These are phyloP conservation scores for Drosophila pseudoobscura DNA, from an alignment of 1,140 invertebrate genomes.

Conservation along the genomic window DNA sequence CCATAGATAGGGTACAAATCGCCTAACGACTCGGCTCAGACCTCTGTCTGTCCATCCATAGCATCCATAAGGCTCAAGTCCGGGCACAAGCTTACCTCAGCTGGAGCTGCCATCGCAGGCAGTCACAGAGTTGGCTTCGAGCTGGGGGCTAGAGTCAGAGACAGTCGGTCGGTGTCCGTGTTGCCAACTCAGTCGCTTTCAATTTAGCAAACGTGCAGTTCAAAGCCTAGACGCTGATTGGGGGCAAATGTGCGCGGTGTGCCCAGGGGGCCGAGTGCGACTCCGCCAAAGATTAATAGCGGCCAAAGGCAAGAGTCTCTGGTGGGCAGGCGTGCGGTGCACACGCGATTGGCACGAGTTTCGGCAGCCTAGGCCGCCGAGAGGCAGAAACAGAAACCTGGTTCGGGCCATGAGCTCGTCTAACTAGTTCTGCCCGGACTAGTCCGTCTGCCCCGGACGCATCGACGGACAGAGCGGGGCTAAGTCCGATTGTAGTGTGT, in stretches of 20 bases:
- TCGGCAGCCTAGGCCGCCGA: slow-evolving; percentile 28
- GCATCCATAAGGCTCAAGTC: slow-evolving; percentile 61
- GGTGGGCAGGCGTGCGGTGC: slow-evolving; percentile 71
- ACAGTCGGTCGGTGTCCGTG: slow-evolving; percentile 30
- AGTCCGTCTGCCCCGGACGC: background rate
- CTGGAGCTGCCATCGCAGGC: slow-evolving; percentile 26
- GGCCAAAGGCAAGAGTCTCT: slow-evolving; percentile 52
- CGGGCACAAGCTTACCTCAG: slow-evolving; percentile 59
- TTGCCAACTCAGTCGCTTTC: slow-evolving; percentile 71
- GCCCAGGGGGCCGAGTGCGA: slow-evolving; percentile 34
- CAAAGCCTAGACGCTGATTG: slow-evolving; percentile 77
- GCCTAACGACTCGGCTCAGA: slow-evolving; percentile 14
- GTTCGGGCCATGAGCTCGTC: slow-evolving; percentile 54
- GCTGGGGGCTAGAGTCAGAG: slow-evolving; percentile 1
- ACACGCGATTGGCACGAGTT: slow-evolving; percentile 83
- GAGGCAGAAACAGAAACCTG: slow-evolving; percentile 21
- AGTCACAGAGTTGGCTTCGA: slow-evolving; percentile 21
- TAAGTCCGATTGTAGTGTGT: slow-evolving; percentile 41
- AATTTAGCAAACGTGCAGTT: slow-evolving; percentile 81
- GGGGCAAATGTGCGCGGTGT: slow-evolving; percentile 70
- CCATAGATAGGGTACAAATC: slow-evolving; percentile 10
- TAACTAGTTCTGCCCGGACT: slow-evolving; percentile 56
- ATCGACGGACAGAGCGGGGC: background rate
- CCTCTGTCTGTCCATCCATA: slow-evolving; percentile 28
- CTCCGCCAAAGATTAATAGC: slow-evolving; percentile 72